These are phyloP conservation scores for Nephrotoma appendiculata DNA, from an alignment of 2,888 invertebrate species.

Conservation along the genomic window DNA sequence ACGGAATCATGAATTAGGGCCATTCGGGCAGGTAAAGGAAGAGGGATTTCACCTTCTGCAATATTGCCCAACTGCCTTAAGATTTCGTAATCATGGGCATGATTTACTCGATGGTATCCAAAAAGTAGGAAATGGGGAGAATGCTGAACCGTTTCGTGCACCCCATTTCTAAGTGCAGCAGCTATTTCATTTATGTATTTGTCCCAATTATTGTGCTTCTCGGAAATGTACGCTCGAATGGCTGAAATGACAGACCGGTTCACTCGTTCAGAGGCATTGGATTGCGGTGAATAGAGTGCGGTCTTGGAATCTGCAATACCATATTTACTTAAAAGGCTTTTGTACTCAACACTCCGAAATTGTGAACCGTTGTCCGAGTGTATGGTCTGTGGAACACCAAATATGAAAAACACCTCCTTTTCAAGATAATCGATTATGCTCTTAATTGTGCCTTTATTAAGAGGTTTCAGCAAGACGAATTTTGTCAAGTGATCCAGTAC, in stretches of 20 bases:
- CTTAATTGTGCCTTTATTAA: background rate
- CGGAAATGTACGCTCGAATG: background rate
- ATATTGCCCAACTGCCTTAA: too few relatives aligned
- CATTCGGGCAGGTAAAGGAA: background rate
- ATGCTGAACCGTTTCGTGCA: background rate
- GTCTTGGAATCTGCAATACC: too few relatives aligned
- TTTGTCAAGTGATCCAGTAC: background rate
- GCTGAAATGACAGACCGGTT: too few relatives aligned
- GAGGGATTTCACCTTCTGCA: background rate
- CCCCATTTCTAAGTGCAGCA: background rate
- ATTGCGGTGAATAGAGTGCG: too few relatives aligned
- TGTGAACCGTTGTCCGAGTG: too few relatives aligned
- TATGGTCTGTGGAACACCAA: background rate
- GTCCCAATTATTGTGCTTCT: background rate
- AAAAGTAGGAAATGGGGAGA: background rate
- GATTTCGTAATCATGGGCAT: too few relatives aligned
- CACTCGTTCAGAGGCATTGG: too few relatives aligned
- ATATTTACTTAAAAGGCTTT: too few relatives aligned
- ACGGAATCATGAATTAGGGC: background rate
- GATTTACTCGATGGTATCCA: background rate
- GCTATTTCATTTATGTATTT: too few relatives aligned
- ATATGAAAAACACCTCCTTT: background rate
- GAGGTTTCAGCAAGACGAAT: background rate
- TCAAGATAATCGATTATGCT: background rate
- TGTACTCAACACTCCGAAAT: too few relatives aligned